A percentile compares a stretch with the other conserved stretches of the same genome.
Evolutionary conservation across 2,888 invertebrate genomes (phyloP).

Genomic region (Ophonus ardosiacus): DNA sequence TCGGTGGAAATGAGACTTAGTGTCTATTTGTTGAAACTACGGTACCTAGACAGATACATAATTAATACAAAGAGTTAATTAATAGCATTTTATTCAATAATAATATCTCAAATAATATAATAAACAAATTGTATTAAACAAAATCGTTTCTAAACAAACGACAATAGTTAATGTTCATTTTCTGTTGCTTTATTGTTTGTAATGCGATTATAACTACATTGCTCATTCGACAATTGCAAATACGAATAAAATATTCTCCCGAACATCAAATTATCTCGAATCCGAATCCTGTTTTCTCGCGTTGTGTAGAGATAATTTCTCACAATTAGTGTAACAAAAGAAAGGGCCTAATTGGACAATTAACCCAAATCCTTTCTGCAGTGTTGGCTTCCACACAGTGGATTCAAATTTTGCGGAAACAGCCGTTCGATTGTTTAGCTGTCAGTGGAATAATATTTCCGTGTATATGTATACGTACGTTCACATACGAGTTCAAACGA

Average conservation of each 20-base stretch:
- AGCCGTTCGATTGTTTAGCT: constrained; percentile 19
- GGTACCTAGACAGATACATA: too few species aligned
- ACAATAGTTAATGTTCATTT: background rate
- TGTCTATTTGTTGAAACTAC: too few species aligned
- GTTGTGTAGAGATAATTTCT: constrained; percentile 47
- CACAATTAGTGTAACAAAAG: constrained; percentile 51
- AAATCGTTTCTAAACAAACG: background rate
- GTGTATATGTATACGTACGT: background rate
- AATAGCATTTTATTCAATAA: too few species aligned
- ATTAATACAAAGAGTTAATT: too few species aligned
- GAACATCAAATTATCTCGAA: constrained; percentile 30
- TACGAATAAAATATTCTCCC: constrained; percentile 32
- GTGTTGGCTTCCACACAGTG: constrained; percentile 7
- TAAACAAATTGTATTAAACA: background rate
- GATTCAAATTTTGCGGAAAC: constrained; percentile 33
- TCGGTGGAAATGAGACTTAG: too few species aligned
- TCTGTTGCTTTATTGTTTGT: constrained; percentile 8
- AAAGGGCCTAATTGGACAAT: constrained; percentile 48
- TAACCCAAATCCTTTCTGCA: constrained; percentile 54
- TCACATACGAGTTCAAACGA: background rate
- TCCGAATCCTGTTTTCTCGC: constrained; percentile 25
- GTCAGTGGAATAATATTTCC: constrained; percentile 22
- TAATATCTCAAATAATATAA: too few species aligned
- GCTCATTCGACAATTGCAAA: constrained; percentile 6
- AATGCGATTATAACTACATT: constrained; percentile 13